Percentiles rank a stretch among this genome's conserved stretches.
Evolutionary conservation across 2,113 vertebrate genomes (phyloP).

Genomic region (Crocuta crocuta): DNA sequence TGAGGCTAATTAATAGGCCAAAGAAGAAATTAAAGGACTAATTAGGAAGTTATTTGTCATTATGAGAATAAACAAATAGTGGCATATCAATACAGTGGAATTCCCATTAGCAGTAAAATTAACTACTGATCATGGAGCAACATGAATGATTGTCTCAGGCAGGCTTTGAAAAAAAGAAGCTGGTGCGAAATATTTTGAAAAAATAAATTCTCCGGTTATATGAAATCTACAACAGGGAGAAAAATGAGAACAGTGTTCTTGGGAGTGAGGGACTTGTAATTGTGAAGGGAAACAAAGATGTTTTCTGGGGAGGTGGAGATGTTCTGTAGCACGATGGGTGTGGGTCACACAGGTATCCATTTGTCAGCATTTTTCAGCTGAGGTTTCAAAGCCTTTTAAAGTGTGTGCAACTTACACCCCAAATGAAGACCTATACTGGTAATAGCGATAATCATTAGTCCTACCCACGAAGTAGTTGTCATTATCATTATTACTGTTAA

Average conservation of each 20-base stretch:
- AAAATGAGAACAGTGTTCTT: background rate
- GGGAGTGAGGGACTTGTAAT: no score
- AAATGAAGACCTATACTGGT: background rate
- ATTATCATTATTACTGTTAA: background rate
- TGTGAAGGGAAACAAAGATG: background rate
- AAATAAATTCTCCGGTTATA: background rate
- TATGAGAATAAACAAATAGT: background rate
- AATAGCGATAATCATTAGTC: background rate
- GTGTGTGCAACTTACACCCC: background rate
- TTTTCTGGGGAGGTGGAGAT: background rate
- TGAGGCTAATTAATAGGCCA: background rate
- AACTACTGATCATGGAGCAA: background rate
- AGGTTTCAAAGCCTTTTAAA: background rate
- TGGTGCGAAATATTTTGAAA: background rate
- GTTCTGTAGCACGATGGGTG: background rate
- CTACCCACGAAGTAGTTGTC: background rate
- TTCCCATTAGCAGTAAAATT: background rate
- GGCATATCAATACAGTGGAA: background rate
- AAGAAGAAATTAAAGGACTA: background rate
- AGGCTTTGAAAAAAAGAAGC: background rate
- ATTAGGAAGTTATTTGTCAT: background rate
- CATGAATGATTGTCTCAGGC: background rate
- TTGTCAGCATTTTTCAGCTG: background rate
- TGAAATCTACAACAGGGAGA: background rate
- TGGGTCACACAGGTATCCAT: background rate